Evolutionary conservation across 1,140 invertebrate genomes (phyloP).

Genomic region (Drosophila ironensis): DNA sequence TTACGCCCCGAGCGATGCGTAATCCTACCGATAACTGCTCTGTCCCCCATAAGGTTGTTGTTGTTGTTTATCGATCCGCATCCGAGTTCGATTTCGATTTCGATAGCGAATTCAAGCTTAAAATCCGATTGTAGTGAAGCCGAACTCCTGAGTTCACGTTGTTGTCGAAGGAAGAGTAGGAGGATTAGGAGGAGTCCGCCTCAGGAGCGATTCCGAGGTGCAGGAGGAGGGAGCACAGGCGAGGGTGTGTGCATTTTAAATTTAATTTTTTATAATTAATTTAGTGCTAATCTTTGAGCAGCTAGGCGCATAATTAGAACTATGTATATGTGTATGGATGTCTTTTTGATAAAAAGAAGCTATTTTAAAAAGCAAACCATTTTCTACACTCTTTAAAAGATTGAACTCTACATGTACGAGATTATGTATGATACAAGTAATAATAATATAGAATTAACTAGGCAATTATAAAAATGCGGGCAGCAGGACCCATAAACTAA

Average conservation of each 20-base stretch:
- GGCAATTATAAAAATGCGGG: conserved; percentile 64
- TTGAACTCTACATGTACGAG: conserved; percentile 73
- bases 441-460: conserved; percentile 74
- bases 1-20: conserved; percentile 51
- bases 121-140: conserved; percentile 3
- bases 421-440: conserved; percentile 67
- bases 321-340: conserved; percentile 75
- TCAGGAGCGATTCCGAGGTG: no score
- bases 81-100: not conserved
- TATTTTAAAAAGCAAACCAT: conserved; percentile 78
- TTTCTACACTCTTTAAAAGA: conserved; percentile 81
- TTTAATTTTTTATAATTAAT: conserved; percentile 56
- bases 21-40: conserved; percentile 72
- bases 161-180: not conserved
- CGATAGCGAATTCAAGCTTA: conserved; percentile 5
- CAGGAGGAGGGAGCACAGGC: not conserved
- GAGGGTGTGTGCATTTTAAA: conserved; percentile 42
- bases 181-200: no score
- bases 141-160: conserved; percentile 2
- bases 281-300: conserved; percentile 69
- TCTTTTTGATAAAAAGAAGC: conserved; percentile 81
- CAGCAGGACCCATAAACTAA: conserved; percentile 59
- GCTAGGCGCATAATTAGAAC: conserved; percentile 71
- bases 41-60: conserved; percentile 75
- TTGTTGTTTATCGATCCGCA: conserved; percentile 53